Evolutionary conservation across 1,140 invertebrate species (phyloP), one percentile per base, ranked within the genome.

Genomic region (Sycophaga agraensis): DNA sequence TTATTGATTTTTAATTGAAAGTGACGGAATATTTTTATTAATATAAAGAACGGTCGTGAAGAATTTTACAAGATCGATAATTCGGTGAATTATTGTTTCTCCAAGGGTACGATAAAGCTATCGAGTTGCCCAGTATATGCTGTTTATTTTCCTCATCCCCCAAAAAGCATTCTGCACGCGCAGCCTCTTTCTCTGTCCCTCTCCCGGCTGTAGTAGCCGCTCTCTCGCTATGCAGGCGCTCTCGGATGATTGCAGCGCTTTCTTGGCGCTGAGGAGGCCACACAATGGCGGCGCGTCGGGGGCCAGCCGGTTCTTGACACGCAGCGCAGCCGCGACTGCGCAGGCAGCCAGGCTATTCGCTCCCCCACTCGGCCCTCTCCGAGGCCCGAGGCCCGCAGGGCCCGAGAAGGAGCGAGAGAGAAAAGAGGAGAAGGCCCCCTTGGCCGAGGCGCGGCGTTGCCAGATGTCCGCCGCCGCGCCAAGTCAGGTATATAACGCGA

Each of bases 241-340:
- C 50, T 43, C 26, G 24, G 24, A 16, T 1, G 0, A 22, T 1
- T 31, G 14, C 26, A 43, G 59, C 48, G 54, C 37, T 19, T 24
- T 51, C 42, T 58, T 40, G 4, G 37, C 37, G 16, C 3, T 14
- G 45, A 34, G 22, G 53, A 65, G 55, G 35, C 59, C 71, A 73
- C 73, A 77, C 74, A 77, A 77, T 77, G 73, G 72, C 73, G 70
- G 69, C 28, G 28, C 28, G 28, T 11, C 5, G 5, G 28, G 28
- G 28, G 28, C 11, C 74, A 75, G 75, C 75, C 77, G 75, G 76
- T 78, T 77, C 77, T 76, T 74, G 75, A 77, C 74, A 73, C 73
- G 72, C 64, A 67, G 64, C 54, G 62, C 63, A 39, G 34, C 28
- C 35, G 22, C n/a, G 9, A 43, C 35, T 14, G 5, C 22, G 11